These are phyloP conservation scores for Drepana falcataria DNA, from an alignment of 2,888 invertebrate species.

Conservation along the genomic window DNA sequence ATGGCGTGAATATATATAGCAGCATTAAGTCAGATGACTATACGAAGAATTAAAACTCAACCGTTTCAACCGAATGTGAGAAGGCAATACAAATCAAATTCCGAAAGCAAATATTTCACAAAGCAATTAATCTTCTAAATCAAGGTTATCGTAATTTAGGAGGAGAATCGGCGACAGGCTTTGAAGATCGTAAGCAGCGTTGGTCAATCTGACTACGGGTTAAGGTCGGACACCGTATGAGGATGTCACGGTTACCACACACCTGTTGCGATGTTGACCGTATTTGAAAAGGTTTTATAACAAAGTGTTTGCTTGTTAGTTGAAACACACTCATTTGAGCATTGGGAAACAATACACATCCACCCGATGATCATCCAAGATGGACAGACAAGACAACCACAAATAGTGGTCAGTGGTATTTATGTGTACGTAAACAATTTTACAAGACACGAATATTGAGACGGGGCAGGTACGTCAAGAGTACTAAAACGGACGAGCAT, in stretches of 20 bases:
- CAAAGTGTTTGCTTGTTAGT: background rate
- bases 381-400: no score
- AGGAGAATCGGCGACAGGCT: background rate
- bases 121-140: background rate
- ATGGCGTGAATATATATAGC: no score
- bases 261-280: slow-evolving; percentile 3
- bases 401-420: no score
- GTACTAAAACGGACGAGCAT: no score
- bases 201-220: background rate
- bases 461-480: no score
- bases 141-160: background rate
- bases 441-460: no score
- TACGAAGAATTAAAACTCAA: no score
- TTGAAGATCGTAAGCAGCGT: background rate
- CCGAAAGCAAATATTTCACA: background rate
- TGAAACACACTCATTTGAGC: background rate
- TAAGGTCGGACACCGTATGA: slow-evolving; percentile 8
- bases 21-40: no score
- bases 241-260: slow-evolving; percentile 4
- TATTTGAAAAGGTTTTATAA: background rate
- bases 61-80: background rate
- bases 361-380: no score
- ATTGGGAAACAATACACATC: no score
- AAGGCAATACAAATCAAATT: background rate
- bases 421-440: no score